A percentile compares a stretch with the other conserved stretches of the same genome.
phyloP scores from a whole-genome alignment of 2,113 vertebrate genomes.

The Amazona guildingii region DNA sequence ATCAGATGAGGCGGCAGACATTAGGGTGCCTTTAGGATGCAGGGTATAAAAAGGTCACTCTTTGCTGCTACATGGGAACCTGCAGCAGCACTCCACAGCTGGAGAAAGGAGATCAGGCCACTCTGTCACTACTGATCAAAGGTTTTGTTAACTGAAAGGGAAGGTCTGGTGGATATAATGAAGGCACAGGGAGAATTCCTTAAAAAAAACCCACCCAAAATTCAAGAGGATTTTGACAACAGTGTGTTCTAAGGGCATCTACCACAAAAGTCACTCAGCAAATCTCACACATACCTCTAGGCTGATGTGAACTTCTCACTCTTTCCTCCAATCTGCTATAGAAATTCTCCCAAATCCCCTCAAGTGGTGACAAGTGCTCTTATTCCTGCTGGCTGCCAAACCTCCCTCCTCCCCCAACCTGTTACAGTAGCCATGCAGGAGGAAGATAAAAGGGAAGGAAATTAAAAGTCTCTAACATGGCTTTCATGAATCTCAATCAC shows the following conservation, averaged over 20 bases:
- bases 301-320: conserved; percentile 52
- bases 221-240: conserved; percentile 17
- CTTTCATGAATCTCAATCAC: not conserved
- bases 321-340: conserved; percentile 13
- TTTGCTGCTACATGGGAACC: not conserved
- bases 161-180: not conserved
- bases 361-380: conserved; percentile 48
- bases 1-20: not conserved
- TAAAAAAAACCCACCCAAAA: no score
- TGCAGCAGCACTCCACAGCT: not conserved
- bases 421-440: not conserved
- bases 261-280: not conserved
- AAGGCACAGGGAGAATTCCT: not conserved
- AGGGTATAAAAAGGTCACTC: not conserved
- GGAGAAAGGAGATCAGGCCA: not conserved
- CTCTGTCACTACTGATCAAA: not conserved
- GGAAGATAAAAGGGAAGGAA: not conserved
- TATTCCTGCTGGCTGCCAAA: conserved; percentile 28
- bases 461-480: not conserved
- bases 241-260: not conserved
- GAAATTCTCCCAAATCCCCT: conserved; percentile 48
- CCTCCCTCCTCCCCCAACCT: conserved; percentile 13
- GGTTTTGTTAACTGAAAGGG: not conserved
- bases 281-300: conserved; percentile 25
- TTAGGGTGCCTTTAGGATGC: not conserved